Base-by-base conservation (phyloP, 2,797 vertebrate genomes). In the Falco cherrug region DNA sequence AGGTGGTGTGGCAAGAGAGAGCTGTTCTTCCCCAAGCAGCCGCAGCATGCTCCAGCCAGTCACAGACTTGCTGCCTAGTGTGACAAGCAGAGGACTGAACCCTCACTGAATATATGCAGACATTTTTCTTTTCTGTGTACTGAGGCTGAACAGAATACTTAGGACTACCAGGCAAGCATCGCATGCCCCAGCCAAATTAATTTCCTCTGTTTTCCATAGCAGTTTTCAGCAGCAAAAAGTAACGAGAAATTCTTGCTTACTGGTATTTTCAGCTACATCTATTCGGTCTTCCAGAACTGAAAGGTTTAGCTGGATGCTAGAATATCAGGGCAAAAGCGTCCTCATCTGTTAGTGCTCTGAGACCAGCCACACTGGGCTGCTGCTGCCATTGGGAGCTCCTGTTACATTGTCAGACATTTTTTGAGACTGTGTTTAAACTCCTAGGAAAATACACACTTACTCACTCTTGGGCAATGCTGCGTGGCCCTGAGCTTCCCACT, bases 101-200 rank as follows among this genome's bases (percentile, higher is more conserved):
- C 26, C 56, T 68, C 41, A n/a, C 57, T 70, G 64, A 87, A 87
- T 63, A 43, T 16, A 37, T 95, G 75, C 60, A 81, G 64, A 64
- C 14, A 0, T 81, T 91, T 93, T 93, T 74, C 68, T 83, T 92
- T 84, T 61, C 48, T 87, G 71, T 71, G 31, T 74, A 31, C 41
- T 74, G 70, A 17, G 50, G 84, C 53, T 74, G 94, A 95, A 93
- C 77, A 89, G 89, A 95, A 90, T 31, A 81, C 71, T 85, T 87
- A 35, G n/a, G 75, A 68, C 75, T 83, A 74, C 20, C 4, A 68
- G 61, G 71, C 50, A 83, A 74, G 54, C 33, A 17, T 37, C 0
- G 0, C 4, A 1, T 77, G 33, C 54, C 10, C 33, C 56, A 90
- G 86, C 60, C 87, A 90, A 80, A 94, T 75, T 61, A 29, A 80